Evolutionary conservation across 2,888 invertebrate species (phyloP).

Genomic region (Himalopsyche japonica): DNA sequence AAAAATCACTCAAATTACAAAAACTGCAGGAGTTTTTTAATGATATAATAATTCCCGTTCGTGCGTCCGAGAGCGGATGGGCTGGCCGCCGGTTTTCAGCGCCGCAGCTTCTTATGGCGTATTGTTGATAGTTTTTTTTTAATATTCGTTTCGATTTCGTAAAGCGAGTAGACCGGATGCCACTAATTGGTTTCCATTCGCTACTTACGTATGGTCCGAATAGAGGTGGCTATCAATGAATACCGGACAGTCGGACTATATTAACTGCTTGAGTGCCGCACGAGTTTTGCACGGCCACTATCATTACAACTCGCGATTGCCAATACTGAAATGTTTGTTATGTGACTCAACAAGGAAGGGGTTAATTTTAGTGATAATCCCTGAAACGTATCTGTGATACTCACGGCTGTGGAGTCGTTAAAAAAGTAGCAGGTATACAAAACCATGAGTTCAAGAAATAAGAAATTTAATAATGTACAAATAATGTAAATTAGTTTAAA

Average conservation of each 20-base stretch:
- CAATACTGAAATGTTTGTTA: too few species aligned
- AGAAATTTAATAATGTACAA: too few species aligned
- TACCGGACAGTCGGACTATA: neutral
- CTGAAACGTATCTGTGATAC: too few species aligned
- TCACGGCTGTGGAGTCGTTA: too few species aligned
- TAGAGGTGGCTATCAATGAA: neutral
- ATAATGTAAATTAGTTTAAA: too few species aligned
- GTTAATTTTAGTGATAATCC: too few species aligned
- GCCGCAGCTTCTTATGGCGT: neutral
- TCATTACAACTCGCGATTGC: too few species aligned
- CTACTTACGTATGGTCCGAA: neutral
- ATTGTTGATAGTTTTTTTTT: neutral
- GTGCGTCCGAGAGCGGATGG: neutral
- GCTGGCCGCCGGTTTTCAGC: neutral
- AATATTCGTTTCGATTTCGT: neutral
- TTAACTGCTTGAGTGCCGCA: neutral
- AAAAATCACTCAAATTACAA: neutral
- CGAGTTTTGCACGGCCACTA: neutral
- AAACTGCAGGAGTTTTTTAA: neutral
- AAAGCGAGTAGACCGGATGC: conserved; percentile 3
- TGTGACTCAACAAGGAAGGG: too few species aligned
- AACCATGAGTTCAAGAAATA: too few species aligned
- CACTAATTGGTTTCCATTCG: conserved; percentile 7
- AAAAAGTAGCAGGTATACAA: too few species aligned
- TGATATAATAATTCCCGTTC: neutral